These are phyloP conservation scores for Macropus fuliginosus DNA, from an alignment of 2,797 vertebrate species.

Conservation along the genomic window DNA sequence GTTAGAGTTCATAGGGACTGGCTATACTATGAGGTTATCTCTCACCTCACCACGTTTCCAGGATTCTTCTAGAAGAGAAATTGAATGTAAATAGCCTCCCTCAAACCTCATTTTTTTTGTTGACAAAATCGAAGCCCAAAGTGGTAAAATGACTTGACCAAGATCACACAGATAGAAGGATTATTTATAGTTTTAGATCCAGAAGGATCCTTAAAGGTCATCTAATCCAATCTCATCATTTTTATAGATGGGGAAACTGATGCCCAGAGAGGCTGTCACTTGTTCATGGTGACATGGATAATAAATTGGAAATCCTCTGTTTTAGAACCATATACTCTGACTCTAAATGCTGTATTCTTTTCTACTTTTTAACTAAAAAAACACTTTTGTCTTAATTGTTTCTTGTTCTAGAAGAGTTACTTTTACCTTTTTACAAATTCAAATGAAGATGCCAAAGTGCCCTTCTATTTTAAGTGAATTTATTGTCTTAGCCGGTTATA, in stretches of 20 bases:
- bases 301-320: neutral
- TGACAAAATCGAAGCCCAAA: neutral
- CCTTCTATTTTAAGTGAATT: neutral
- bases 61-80: neutral
- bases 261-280: neutral
- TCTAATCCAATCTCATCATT: neutral
- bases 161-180: neutral
- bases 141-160: neutral
- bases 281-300: neutral
- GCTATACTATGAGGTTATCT: neutral
- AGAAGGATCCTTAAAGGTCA: neutral
- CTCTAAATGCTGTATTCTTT: neutral
- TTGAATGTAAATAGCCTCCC: neutral
- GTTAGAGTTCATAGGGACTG: no score
- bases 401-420: neutral
- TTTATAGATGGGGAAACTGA: neutral
- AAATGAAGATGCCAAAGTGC: constrained; percentile 33
- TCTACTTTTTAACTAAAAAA: constrained; percentile 4
- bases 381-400: neutral
- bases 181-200: neutral
- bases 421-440: constrained; percentile 38
- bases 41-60: neutral
- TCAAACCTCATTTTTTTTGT: neutral
- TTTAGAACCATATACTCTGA: neutral
- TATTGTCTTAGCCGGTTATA: constrained; percentile 55